phyloP scores from a whole-genome alignment of 2,888 invertebrate species.

The Leucozona laternaria region DNA sequence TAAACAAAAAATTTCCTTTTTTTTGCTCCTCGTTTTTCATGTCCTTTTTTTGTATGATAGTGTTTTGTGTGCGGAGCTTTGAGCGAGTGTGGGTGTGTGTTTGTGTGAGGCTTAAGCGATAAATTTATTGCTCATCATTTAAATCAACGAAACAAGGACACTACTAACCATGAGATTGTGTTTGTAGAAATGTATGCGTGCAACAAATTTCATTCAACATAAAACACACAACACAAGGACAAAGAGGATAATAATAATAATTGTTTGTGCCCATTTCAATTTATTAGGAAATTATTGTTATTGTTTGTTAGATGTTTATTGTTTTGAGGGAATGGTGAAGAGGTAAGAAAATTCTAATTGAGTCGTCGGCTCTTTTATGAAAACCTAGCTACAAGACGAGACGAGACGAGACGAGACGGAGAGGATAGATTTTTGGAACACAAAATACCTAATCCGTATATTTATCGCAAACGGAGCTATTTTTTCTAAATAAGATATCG shows the following conservation, averaged over 20 bases:
- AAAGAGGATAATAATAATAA: conserved; percentile 44
- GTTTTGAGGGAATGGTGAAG: background rate
- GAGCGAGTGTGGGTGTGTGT: background rate
- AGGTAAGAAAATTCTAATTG: background rate
- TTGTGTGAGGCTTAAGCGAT: conserved; percentile 25
- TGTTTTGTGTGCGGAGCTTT: background rate
- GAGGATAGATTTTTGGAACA: background rate
- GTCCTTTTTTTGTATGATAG: conserved; percentile 10
- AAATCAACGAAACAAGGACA: conserved; percentile 30
- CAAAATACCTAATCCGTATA: conserved; percentile 6
- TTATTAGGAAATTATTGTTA: conserved; percentile 4
- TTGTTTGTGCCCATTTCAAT: conserved; percentile 34
- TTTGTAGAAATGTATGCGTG: background rate
- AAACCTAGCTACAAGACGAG: background rate
- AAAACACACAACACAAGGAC: conserved; percentile 13
- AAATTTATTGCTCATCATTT: conserved; percentile 55
- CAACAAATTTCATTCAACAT: background rate
- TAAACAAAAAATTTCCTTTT: conserved; percentile 22
- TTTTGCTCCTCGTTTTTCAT: conserved; percentile 17
- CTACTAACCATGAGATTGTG: conserved; percentile 1
- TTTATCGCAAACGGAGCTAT: conserved; percentile 9
- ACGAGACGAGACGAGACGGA: too few relatives aligned
- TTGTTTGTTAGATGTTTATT: background rate
- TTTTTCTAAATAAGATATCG: conserved; percentile 19
- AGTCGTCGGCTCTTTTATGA: background rate